Evolutionary conservation across 37 sponge, comb jelly and placozoan genomes (phyloP).

Genomic region (Bolinopsis microptera): DNA sequence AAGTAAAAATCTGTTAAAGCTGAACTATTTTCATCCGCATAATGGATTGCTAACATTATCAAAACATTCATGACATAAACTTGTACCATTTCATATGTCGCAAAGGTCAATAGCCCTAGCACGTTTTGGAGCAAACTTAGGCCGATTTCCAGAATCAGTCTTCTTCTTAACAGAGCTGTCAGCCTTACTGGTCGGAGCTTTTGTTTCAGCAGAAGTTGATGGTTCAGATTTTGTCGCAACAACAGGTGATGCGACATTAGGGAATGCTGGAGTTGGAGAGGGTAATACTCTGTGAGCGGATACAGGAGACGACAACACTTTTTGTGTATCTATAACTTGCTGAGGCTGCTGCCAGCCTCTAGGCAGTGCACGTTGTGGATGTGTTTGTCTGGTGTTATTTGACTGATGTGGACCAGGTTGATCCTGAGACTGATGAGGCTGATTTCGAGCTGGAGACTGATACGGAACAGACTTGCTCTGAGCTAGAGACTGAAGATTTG

Average conservation of each 20-base stretch:
- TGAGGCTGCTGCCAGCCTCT: slow-evolving; percentile 21
- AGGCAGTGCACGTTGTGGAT: neutral
- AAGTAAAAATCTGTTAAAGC: too few species aligned
- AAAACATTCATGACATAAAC: too few species aligned
- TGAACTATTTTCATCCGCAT: too few species aligned
- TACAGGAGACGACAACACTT: neutral
- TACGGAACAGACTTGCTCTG: neutral
- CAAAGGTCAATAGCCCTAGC: slow-evolving; percentile 33
- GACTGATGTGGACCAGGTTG: neutral
- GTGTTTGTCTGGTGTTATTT: neutral
- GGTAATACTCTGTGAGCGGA: neutral
- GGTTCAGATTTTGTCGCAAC: neutral
- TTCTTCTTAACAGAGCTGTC: neutral
- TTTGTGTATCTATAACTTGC: neutral
- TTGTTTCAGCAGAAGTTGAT: neutral
- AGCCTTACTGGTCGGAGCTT: neutral
- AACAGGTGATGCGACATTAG: neutral
- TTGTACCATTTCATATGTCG: slow-evolving; percentile 14
- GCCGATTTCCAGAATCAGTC: neutral
- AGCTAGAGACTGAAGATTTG: neutral
- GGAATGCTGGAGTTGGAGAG: neutral
- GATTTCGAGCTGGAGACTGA: neutral
- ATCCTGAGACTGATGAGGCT: neutral
- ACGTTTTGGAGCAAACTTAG: slow-evolving; percentile 21
- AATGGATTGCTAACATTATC: too few species aligned